Percentiles rank a stretch among this genome's conserved stretches.
phyloP scores from a whole-genome alignment of 2,888 invertebrate genomes.

The Limnephilus auricula region DNA sequence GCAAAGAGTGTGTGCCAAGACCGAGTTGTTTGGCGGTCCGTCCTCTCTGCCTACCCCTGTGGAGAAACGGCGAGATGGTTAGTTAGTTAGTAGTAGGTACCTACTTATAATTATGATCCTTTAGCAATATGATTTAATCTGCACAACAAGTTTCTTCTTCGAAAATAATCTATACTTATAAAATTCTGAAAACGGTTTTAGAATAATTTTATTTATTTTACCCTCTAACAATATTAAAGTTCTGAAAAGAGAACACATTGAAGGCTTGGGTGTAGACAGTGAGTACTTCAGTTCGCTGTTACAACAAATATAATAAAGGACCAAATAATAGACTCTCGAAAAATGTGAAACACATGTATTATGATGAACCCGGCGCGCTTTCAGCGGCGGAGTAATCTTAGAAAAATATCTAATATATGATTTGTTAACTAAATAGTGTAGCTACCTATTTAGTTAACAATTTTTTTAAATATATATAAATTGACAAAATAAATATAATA shows the following conservation, averaged over 20 bases:
- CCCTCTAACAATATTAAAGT: not conserved
- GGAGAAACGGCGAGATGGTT: no score
- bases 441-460: not conserved
- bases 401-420: not conserved
- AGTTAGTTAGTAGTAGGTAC: no score
- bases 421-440: not conserved
- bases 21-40: no score
- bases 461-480: not conserved
- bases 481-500: not conserved
- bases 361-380: not conserved
- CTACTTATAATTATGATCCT: no score
- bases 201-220: not conserved
- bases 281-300: not conserved
- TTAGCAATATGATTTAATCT: not conserved
- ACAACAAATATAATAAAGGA: not conserved
- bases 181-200: not conserved
- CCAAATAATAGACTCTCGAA: not conserved
- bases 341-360: not conserved
- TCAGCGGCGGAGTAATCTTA: not conserved
- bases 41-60: no score
- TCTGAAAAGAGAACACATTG: not conserved
- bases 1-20: no score
- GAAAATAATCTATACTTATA: not conserved
- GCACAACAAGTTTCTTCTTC: not conserved
- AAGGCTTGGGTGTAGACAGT: not conserved